Conservation (phyloP, 1,140 invertebrate genomes). For the Thalassaphorura encarpata region DNA sequence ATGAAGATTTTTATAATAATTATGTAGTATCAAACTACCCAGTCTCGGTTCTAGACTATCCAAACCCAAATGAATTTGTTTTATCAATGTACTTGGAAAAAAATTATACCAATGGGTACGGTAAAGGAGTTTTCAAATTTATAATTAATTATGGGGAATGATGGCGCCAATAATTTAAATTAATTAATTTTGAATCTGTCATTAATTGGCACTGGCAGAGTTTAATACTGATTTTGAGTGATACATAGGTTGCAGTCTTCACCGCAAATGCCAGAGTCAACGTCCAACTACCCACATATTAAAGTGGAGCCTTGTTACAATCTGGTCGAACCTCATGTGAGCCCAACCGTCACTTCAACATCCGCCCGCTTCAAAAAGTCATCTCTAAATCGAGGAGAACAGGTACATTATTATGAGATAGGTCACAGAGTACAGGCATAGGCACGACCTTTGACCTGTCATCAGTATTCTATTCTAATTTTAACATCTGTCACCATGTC, state of each 20-base stretch:
- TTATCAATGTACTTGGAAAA: not conserved
- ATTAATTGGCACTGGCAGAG: too few species aligned
- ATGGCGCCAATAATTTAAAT: too few species aligned
- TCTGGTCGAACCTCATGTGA: constrained; percentile 17
- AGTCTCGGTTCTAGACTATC: not conserved
- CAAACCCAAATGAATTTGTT: too few species aligned
- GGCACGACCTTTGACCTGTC: not conserved
- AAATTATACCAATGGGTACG: too few species aligned
- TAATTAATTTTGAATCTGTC: too few species aligned
- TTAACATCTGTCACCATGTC: not conserved
- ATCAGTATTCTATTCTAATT: not conserved
- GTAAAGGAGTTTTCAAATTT: too few species aligned
- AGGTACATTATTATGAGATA: not conserved
- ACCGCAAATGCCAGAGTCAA: constrained; percentile 30
- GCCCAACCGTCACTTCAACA: constrained; percentile 8
- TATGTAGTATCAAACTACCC: not conserved
- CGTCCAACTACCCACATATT: constrained; percentile 12
- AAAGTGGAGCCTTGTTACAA: constrained; percentile 29
- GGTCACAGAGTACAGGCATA: not conserved
- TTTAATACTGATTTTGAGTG: not conserved
- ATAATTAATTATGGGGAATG: too few species aligned
- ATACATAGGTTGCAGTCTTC: constrained; percentile 13
- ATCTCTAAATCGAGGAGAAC: constrained; percentile 8
- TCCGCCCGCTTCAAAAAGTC: constrained; percentile 1
- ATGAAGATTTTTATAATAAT: too few species aligned